These are phyloP conservation scores for Muscicapa striata DNA, from an alignment of 2,797 vertebrate species.

Conservation along the genomic window DNA sequence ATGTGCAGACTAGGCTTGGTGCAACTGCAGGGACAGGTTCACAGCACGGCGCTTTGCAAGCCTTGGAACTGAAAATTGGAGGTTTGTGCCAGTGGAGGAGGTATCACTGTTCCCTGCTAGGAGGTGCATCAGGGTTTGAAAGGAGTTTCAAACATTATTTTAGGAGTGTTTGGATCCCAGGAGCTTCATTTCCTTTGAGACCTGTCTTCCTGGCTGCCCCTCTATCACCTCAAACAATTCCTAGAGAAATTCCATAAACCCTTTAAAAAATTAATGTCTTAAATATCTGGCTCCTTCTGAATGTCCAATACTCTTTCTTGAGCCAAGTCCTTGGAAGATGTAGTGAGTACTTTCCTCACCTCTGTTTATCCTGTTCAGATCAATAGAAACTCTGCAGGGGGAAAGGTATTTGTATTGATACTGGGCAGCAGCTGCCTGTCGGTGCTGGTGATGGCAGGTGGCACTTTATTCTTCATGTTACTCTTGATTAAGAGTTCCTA, in stretches of 20 bases:
- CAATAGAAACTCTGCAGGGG: neutral
- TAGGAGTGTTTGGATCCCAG: neutral
- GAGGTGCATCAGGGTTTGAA: neutral
- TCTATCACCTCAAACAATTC: neutral
- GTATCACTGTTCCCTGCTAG: neutral
- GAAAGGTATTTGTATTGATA: neutral
- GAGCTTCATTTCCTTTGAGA: neutral
- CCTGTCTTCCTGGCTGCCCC: neutral
- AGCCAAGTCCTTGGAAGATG: constrained; percentile 4
- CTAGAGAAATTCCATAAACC: neutral
- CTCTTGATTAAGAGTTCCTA: neutral
- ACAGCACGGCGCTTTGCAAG: neutral
- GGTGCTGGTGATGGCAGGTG: constrained; percentile 17
- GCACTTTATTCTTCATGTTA: neutral
- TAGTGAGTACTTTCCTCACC: constrained; percentile 29
- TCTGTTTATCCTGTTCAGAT: constrained; percentile 17
- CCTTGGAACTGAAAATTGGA: neutral
- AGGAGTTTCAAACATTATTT: neutral
- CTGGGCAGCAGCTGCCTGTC: constrained; percentile 5
- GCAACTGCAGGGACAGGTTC: neutral
- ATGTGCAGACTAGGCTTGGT: neutral
- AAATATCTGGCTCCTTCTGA: neutral
- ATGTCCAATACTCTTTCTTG: neutral
- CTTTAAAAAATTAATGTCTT: neutral
- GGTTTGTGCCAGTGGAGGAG: neutral